A percentile compares a stretch with the other conserved stretches of the same genome.
Evolutionary conservation across 2,888 invertebrate genomes (phyloP).

Genomic region (Xiphydria camelus): DNA sequence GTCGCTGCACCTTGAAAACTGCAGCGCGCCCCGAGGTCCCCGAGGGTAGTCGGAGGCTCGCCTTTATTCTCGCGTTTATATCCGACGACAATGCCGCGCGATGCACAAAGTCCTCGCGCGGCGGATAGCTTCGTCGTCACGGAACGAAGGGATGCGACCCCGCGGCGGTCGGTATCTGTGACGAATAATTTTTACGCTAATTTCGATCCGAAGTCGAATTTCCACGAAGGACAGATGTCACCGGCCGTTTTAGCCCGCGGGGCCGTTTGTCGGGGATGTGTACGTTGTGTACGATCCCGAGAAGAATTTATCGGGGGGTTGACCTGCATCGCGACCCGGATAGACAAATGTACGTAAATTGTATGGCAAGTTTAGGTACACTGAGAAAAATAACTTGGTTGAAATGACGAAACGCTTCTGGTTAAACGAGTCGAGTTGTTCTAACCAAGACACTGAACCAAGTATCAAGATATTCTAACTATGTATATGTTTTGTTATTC

Average conservation of each 20-base stretch:
- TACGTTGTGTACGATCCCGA: too few relatives aligned
- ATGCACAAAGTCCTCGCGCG: constrained; percentile 29
- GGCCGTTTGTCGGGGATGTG: too few relatives aligned
- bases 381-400: too few relatives aligned
- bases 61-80: constrained; percentile 41
- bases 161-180: constrained; percentile 32
- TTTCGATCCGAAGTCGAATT: constrained; percentile 25
- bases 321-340: too few relatives aligned
- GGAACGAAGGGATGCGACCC: constrained; percentile 1
- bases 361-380: too few relatives aligned
- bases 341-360: too few relatives aligned
- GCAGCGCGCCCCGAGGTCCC: constrained; percentile 24
- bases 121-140: background rate
- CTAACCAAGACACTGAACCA: too few relatives aligned
- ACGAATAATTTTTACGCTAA: constrained; percentile 52
- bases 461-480: too few relatives aligned
- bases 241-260: constrained; percentile 2
- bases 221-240: constrained; percentile 25
- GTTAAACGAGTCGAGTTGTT: too few relatives aligned
- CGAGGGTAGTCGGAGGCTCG: constrained; percentile 29
- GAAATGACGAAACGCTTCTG: too few relatives aligned
- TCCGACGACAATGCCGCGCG: constrained; percentile 42
- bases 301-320: too few relatives aligned
- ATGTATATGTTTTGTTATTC: too few relatives aligned
- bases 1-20: constrained; percentile 4